phyloP scores from a whole-genome alignment of 1,140 invertebrate species.

The Drosophila sulfurigaster region DNA sequence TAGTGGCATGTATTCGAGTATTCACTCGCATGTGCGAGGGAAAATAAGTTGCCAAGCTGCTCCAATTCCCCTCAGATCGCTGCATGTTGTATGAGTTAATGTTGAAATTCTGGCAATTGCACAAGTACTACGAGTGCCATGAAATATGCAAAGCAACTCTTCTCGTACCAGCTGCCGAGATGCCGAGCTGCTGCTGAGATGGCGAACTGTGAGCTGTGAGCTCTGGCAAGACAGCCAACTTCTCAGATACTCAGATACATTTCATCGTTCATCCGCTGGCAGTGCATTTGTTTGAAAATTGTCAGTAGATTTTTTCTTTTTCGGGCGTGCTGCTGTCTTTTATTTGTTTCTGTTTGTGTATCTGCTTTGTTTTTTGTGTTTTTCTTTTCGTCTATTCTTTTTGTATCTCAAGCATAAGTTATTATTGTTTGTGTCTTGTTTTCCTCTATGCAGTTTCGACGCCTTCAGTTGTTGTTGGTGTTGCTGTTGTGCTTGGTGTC shows the following conservation, averaged over 20 bases:
- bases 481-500: conserved; percentile 32
- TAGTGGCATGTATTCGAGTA: conserved; percentile 1
- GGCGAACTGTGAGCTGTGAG: not conserved
- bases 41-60: conserved; percentile 20
- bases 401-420: conserved; percentile 52
- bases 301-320: conserved; percentile 51
- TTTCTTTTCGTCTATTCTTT: conserved; percentile 14
- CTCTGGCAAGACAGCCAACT: conserved; percentile 3
- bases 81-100: conserved; percentile 70
- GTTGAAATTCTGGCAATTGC: conserved; percentile 67
- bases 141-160: conserved; percentile 78
- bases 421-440: conserved; percentile 54
- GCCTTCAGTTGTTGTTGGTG: conserved; percentile 53
- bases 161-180: conserved; percentile 43
- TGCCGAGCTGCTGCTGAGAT: not conserved
- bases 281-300: conserved; percentile 47
- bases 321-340: conserved; percentile 25
- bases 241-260: conserved; percentile 43
- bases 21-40: not conserved
- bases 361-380: conserved; percentile 1
- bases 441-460: conserved; percentile 66
- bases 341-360: conserved; percentile 19
- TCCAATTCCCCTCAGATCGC: conserved; percentile 52
- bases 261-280: conserved; percentile 31
- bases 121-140: conserved; percentile 49